A percentile compares a stretch with the other conserved stretches of the same genome.
Conservation (phyloP, 1,140 invertebrate genomes). For the Lepidurus packardi region DNA sequence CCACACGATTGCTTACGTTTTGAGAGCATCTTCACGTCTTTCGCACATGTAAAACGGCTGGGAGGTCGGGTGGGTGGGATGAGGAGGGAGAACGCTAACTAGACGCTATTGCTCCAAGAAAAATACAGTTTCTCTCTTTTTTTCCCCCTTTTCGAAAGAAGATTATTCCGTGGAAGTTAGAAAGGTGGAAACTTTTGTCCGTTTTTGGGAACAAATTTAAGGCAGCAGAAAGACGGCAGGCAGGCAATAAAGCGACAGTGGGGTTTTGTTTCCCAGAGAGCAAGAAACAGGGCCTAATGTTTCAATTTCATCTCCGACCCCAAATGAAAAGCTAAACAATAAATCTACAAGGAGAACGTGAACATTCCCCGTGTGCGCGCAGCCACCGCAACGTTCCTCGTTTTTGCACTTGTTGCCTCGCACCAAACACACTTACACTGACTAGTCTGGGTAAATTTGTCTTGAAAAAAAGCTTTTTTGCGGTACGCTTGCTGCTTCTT, state of each 20-base stretch:
- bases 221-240: background rate
- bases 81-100: background rate
- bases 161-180: background rate
- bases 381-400: background rate
- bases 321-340: no score
- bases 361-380: no score
- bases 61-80: background rate
- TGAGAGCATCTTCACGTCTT: background rate
- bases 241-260: background rate
- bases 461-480: background rate
- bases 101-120: background rate
- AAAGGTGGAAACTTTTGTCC: background rate
- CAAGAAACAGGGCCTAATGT: no score
- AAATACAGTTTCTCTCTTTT: background rate
- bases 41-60: background rate
- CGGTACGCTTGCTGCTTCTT: background rate
- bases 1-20: background rate
- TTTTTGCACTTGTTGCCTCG: conserved; percentile 21
- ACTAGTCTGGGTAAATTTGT: background rate
- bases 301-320: no score
- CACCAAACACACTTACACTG: background rate
- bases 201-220: background rate
- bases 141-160: no score
- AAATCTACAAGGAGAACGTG: no score
- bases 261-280: no score